Evolutionary conservation across 2,113 vertebrate genomes (phyloP).

Genomic region (Dasyurus viverrinus): DNA sequence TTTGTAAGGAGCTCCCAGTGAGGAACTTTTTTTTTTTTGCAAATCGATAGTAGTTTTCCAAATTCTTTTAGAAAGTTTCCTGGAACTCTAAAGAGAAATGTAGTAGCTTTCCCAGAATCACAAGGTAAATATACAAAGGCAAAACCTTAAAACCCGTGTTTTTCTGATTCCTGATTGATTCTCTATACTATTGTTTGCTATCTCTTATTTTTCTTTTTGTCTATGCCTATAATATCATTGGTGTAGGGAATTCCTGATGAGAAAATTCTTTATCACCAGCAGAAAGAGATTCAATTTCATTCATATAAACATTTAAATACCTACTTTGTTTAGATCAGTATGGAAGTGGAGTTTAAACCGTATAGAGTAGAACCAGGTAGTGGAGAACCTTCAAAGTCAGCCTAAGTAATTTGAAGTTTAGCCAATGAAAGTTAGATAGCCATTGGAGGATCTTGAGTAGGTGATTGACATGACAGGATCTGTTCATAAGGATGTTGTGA

Average conservation of each 20-base stretch:
- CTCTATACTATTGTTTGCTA: neutral
- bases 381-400: neutral
- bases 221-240: neutral
- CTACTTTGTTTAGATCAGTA: neutral
- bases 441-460: neutral
- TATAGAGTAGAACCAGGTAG: neutral
- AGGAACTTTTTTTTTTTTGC: neutral
- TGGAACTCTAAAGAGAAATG: neutral
- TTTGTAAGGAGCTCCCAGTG: neutral
- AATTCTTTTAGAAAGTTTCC: neutral
- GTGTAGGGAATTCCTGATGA: neutral
- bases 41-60: neutral
- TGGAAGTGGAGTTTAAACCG: neutral
- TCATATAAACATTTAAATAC: neutral
- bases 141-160: neutral
- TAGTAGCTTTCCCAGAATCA: neutral
- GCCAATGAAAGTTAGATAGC: neutral
- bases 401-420: neutral
- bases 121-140: neutral
- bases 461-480: neutral
- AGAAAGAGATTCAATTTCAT: neutral
- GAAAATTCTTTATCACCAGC: neutral
- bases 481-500: neutral
- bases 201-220: neutral
- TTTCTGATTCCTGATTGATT: neutral